A percentile compares a stretch with the other conserved stretches of the same genome.
Conservation (phyloP, 2,888 invertebrate species). For the Drosophila maculinotata region DNA sequence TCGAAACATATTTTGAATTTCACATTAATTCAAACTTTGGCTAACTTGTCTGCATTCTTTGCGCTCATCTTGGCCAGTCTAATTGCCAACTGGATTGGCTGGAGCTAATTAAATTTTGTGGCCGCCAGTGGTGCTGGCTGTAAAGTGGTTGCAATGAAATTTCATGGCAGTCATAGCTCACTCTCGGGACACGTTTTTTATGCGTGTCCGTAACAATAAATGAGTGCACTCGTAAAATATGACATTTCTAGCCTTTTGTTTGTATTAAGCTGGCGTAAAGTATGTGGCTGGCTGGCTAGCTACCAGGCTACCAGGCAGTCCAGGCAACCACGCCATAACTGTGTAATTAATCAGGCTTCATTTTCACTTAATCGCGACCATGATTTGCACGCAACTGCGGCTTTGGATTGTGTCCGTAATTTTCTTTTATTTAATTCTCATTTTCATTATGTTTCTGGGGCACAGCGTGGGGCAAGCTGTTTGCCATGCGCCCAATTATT, state of each 20-base stretch:
- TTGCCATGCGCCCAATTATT: constrained; percentile 29
- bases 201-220: constrained; percentile 55
- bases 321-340: no score
- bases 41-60: constrained; percentile 39
- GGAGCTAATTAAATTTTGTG: constrained; percentile 67
- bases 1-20: constrained; percentile 6
- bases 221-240: constrained; percentile 54
- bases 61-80: constrained; percentile 37
- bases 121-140: constrained; percentile 34
- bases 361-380: constrained; percentile 75
- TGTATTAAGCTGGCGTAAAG: constrained; percentile 48
- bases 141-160: constrained; percentile 65
- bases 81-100: constrained; percentile 37
- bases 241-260: constrained; percentile 69
- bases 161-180: constrained; percentile 53
- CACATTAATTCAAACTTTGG: constrained; percentile 26
- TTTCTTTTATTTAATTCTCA: constrained; percentile 54
- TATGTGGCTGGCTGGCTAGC: constrained; percentile 36
- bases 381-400: constrained; percentile 71
- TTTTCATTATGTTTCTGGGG: constrained; percentile 30
- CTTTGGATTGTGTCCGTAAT: constrained; percentile 16
- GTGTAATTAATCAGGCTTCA: constrained; percentile 74
- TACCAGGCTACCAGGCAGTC: no score
- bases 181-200: constrained; percentile 14
- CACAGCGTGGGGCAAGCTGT: constrained; percentile 38